Evolutionary conservation across 2,888 invertebrate genomes (phyloP).

Genomic region (Brassicogethes aeneus): DNA sequence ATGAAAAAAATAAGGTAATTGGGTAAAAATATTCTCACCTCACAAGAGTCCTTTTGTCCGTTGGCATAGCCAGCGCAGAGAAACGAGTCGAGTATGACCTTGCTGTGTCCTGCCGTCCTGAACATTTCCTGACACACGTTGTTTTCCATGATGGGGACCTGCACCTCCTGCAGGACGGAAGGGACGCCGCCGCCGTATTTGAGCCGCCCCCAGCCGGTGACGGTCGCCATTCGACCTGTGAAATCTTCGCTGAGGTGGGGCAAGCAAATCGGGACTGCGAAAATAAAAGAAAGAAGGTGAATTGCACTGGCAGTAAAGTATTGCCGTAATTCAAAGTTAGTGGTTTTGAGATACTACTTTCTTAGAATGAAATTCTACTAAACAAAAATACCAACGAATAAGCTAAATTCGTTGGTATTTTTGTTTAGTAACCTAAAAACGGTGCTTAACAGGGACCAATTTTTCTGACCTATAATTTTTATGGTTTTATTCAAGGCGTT

Average conservation of each 20-base stretch:
- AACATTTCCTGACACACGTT: conserved; percentile 91
- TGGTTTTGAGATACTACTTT: neutral
- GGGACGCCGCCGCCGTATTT: conserved; percentile 89
- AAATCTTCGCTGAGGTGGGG: conserved; percentile 71
- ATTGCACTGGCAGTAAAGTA: no score
- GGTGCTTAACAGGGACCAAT: no score
- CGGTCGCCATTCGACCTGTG: conserved; percentile 78
- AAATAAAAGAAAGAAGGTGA: conserved; percentile 1
- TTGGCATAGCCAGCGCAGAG: conserved; percentile 89
- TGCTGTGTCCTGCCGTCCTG: conserved; percentile 79
- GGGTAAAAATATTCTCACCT: conserved; percentile 66
- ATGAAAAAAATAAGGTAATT: no score
- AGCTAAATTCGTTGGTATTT: no score
- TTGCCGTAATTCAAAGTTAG: no score
- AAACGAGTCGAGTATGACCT: conserved; percentile 79
- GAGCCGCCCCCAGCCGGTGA: conserved; percentile 87
- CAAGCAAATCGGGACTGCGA: conserved; percentile 82
- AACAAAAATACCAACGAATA: no score
- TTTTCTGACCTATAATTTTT: no score
- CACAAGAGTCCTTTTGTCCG: conserved; percentile 87
- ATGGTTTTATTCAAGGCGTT: no score
- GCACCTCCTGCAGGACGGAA: conserved; percentile 81
- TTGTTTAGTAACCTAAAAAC: no score
- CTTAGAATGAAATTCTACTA: no score
- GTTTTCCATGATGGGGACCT: conserved; percentile 88